Conservation (phyloP, 2,888 invertebrate species). For the Harpagoxenus sublaevis region DNA sequence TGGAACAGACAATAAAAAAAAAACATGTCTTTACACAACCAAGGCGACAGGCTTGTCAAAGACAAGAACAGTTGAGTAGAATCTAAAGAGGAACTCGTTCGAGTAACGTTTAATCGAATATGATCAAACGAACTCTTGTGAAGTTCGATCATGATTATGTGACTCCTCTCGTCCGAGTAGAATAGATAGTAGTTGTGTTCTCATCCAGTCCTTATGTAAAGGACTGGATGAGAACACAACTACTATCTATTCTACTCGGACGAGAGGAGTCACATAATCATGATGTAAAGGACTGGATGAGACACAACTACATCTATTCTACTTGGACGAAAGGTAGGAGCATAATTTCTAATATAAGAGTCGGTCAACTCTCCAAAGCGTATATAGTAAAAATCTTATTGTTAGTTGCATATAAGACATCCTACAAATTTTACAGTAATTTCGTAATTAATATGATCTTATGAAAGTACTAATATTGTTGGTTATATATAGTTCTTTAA, state of each 20-base stretch:
- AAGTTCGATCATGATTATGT: too few relatives aligned
- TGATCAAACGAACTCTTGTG: too few relatives aligned
- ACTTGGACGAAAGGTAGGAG: too few relatives aligned
- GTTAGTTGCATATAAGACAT: background rate
- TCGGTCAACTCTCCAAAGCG: background rate
- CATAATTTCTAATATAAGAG: background rate
- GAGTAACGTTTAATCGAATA: background rate
- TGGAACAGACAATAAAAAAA: constrained; percentile 86
- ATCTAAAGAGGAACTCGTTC: background rate
- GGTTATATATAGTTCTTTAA: background rate
- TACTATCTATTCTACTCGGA: too few relatives aligned
- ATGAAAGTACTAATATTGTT: background rate
- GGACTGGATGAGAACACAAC: too few relatives aligned
- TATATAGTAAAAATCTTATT: background rate
- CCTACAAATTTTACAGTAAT: background rate
- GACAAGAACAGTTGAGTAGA: background rate
- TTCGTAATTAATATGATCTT: background rate
- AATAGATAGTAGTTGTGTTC: too few relatives aligned
- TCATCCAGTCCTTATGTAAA: too few relatives aligned
- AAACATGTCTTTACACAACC: constrained; percentile 34
- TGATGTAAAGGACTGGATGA: too few relatives aligned
- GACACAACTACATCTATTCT: too few relatives aligned
- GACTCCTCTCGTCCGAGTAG: too few relatives aligned
- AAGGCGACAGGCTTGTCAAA: background rate
- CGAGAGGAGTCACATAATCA: too few relatives aligned